phyloP scores from a whole-genome alignment of 1,140 invertebrate genomes.

The Papilio xuthus region DNA sequence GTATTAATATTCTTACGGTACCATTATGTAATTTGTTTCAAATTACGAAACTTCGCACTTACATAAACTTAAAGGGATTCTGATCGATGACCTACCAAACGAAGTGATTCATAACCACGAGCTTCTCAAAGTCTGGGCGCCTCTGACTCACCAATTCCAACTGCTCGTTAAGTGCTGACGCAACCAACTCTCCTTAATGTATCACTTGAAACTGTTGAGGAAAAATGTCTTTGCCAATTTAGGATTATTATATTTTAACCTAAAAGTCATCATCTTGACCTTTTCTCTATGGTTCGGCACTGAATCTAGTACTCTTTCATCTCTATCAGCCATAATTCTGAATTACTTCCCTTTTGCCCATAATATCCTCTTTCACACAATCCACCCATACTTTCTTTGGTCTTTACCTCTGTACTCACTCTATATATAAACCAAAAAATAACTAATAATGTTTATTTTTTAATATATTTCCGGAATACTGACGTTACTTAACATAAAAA shows the following conservation, averaged over 20 bases:
- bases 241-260: neutral
- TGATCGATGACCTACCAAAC: slow-evolving; percentile 21
- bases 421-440: no score
- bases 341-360: neutral
- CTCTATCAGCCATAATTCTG: neutral
- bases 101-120: slow-evolving; percentile 28
- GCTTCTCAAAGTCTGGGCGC: slow-evolving; percentile 25
- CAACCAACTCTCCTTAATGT: slow-evolving; percentile 3
- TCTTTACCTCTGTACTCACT: no score
- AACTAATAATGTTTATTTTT: no score
- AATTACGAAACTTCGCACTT: slow-evolving; percentile 29
- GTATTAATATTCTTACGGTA: neutral
- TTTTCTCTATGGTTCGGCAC: neutral
- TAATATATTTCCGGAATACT: no score
- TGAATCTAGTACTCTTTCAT: neutral
- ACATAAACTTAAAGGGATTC: slow-evolving; percentile 33
- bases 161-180: slow-evolving; percentile 28
- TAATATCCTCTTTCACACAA: neutral
- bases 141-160: slow-evolving; percentile 23
- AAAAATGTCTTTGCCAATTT: slow-evolving; percentile 1
- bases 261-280: neutral
- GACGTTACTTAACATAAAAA: neutral
- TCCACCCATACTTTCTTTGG: neutral
- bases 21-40: slow-evolving; percentile 3
- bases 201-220: slow-evolving; percentile 19